Base-by-base conservation (phyloP, 2,888 invertebrate genomes). In the Phytoseiulus persimilis region DNA sequence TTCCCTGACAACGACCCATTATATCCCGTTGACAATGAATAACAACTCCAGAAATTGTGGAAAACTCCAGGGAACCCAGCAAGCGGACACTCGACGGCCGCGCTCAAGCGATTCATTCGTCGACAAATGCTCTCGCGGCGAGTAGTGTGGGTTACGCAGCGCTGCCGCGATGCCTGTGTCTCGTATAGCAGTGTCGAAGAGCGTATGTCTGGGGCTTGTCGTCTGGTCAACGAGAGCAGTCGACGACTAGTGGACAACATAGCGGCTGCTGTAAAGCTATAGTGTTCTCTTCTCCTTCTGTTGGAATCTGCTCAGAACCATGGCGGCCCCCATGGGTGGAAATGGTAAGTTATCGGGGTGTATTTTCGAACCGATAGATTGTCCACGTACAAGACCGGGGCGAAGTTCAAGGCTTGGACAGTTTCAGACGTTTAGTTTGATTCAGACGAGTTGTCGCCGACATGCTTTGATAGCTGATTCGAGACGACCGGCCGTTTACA, bases 261-360 rank as follows among this genome's bases (percentile, higher is more conserved):
- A 65, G 65, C 65, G 65, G 65, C 65, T 65, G 65, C 65, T 65
- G 23, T 65, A 65, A 14, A 6, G 65, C 65, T 65, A 65, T 65
- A 65, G 5, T 65, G 65, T 65, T 65, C 65, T 65, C 65, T 11
- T 65, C 65, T 65, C 18, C 65, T 65, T 65, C 65, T 65, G 65
- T 11, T 65, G 65, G 65, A 65, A 65, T 65, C 65, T 1, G 14
- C 18, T 28, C 65, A 2, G 65, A 65, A 87, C 87, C 87, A 87
- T 87, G 87, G 87, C 87, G 33, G 32, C 87, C 23, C 33, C 87
- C 32, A n/a, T 87, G 87, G 87, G 87, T 45, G 83, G 83, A 11
- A 87, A 87, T n/a, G 32, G 87, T 87, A n/a, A 87, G 87, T 87
- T 65, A 65, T 23, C 9, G 5, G 28, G 65, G 65, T 18, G 65